These are phyloP conservation scores for Cynoglossus semilaevis DNA, from an alignment of 2,113 vertebrate genomes.

Conservation along the genomic window DNA sequence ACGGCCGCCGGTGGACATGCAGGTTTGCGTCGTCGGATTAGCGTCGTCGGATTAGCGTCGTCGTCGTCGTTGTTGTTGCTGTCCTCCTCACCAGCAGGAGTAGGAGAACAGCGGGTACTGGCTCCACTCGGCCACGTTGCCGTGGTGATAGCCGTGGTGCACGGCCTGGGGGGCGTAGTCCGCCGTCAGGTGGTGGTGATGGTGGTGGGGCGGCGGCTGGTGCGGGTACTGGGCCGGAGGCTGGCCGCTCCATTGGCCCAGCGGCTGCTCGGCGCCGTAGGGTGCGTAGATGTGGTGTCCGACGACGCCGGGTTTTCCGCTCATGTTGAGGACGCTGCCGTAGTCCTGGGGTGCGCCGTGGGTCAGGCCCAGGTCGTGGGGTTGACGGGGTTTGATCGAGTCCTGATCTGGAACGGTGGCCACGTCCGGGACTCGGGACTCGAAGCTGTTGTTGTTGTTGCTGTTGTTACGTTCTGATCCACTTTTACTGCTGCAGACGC, in stretches of 20 bases:
- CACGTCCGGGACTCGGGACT: constrained; percentile 76
- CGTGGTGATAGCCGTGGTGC: constrained; percentile 79
- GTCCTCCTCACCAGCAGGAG: constrained; percentile 83
- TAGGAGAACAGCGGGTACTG: constrained; percentile 89
- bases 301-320: constrained; percentile 73
- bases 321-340: constrained; percentile 77
- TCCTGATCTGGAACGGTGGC: constrained; percentile 77
- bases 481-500: constrained; percentile 53
- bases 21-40: too few species aligned
- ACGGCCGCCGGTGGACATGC: too few species aligned
- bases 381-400: constrained; percentile 55
- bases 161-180: constrained; percentile 81
- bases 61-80: too few species aligned
- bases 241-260: constrained; percentile 82
- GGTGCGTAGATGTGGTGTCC: constrained; percentile 80
- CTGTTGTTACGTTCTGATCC: constrained; percentile 58
- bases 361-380: constrained; percentile 57
- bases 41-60: constrained; percentile 14
- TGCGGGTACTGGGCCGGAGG: constrained; percentile 79
- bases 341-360: constrained; percentile 77
- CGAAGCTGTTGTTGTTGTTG: constrained; percentile 62
- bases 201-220: too few species aligned
- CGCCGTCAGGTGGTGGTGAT: constrained; percentile 77
- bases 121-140: constrained; percentile 85
- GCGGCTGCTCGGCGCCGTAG: constrained; percentile 76